Evolutionary conservation across 2,113 vertebrate species (phyloP), one percentile per base, ranked within the genome.

Genomic region (Lophius piscatorius): DNA sequence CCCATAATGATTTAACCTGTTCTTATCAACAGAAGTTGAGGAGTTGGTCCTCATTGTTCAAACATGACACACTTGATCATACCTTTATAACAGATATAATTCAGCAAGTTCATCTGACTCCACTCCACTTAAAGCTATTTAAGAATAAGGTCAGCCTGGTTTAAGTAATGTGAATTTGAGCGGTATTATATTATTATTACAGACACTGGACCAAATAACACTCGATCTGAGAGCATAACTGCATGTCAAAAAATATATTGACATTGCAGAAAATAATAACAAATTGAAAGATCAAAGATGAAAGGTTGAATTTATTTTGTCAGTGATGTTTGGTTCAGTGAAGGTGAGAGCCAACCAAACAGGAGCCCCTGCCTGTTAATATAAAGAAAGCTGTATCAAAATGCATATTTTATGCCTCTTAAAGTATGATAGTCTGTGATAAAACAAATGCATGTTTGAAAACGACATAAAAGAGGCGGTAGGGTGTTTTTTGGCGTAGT

Each of bases 241-340:
- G 88, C 82, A 81, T 82, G 87, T 89, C 89, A 89, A 70, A 80
- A 67, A 70, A 81, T 70, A 87, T 88, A 77, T 77, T 74, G 76
- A 84, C 81, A 79, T 89, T 73, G 73, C 47, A 63, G 81, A 84
- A 84, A 90, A 91, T 84, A 71, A 85, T 86, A 88, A 84, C 35
- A 66, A 84, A 87, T 88, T 16, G 38, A 86, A 72, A 82, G 86
- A 81, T 90, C 85, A 89, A 78, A 85, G 88, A 85, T 90, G 51
- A 90, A 84, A 87, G 88, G 87, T 86, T 82, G 68, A 36, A 74
- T 79, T 81, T 83, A 78, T 86, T 74, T 78, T 85, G 70, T 80
- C 75, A 74, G 74, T 49, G 61, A 57, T 52, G 33, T 34, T 24
- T 75, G 48, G 75, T 71, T 85, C 82, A 80, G 56, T 41, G 42